Evolutionary conservation across 1,140 invertebrate species (phyloP).

Genomic region (Homarus americanus): DNA sequence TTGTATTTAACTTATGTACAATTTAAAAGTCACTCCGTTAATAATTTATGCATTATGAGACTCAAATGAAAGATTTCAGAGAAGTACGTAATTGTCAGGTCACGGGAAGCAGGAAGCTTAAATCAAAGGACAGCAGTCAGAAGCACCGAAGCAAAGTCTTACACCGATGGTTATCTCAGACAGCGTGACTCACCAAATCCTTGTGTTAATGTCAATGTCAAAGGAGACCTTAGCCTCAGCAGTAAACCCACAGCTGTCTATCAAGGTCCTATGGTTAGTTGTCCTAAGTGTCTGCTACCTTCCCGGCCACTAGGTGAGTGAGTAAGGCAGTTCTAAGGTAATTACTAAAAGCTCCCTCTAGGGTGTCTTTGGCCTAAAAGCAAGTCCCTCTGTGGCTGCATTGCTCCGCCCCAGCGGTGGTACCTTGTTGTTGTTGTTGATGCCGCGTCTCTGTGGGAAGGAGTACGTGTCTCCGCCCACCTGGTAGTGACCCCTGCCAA

Average conservation of each 20-base stretch:
- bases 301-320: conserved; percentile 22
- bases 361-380: conserved; percentile 38
- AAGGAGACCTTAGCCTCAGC: not conserved
- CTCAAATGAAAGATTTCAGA: conserved; percentile 12
- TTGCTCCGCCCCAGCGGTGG: conserved; percentile 4
- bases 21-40: not conserved
- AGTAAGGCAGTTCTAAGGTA: conserved; percentile 15
- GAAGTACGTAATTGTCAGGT: conserved; percentile 16
- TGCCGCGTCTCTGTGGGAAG: conserved; percentile 57
- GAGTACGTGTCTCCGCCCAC: conserved; percentile 69
- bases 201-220: not conserved
- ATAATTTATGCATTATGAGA: not conserved
- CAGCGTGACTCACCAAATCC: not conserved
- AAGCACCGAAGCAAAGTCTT: conserved; percentile 5
- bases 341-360: conserved; percentile 21
- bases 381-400: conserved; percentile 10
- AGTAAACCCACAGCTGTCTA: not conserved
- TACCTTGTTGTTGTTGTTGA: conserved; percentile 63
- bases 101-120: conserved; percentile 22
- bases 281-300: conserved; percentile 20
- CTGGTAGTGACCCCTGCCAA: conserved; percentile 62
- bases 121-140: not conserved
- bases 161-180: not conserved
- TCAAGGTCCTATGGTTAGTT: conserved; percentile 8
- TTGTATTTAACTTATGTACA: not conserved